Conservation (phyloP, 2,797 vertebrate genomes). For the Phalloptychus januarius region DNA sequence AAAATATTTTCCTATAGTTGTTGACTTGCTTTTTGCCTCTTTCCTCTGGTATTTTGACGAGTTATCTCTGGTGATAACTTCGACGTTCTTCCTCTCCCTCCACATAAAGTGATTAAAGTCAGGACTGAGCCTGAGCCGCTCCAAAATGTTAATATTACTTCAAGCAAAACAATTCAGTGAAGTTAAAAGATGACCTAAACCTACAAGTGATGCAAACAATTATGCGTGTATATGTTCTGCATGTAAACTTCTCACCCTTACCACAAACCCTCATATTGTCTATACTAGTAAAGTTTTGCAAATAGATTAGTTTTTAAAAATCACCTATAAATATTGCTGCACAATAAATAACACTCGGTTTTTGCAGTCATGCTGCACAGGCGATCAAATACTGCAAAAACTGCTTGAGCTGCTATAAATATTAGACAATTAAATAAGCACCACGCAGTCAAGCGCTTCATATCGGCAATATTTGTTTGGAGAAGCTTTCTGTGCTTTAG, state of each 20-base stretch:
- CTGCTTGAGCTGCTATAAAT: not conserved
- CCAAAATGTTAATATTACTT: not conserved
- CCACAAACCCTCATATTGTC: not conserved
- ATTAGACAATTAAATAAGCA: not conserved
- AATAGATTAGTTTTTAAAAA: not conserved
- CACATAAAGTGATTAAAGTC: not conserved
- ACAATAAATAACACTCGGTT: not conserved
- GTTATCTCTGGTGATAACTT: not conserved
- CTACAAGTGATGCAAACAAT: not conserved
- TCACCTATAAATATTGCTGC: not conserved
- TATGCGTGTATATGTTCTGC: not conserved
- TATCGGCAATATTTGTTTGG: not conserved
- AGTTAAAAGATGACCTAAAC: not conserved
- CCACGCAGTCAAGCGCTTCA: not conserved
- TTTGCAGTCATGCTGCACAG: not conserved
- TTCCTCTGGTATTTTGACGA: not conserved
- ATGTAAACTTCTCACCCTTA: not conserved
- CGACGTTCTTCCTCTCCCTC: not conserved
- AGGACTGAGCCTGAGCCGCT: not conserved
- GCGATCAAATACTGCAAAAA: not conserved
- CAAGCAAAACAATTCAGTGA: not conserved
- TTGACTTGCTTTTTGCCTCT: not conserved
- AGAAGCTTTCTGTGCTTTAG: not conserved
- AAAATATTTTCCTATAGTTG: not conserved
- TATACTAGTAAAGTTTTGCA: not conserved